These are phyloP conservation scores for Mesochorus sp. DNA, from an alignment of 2,888 invertebrate genomes.

Conservation along the genomic window DNA sequence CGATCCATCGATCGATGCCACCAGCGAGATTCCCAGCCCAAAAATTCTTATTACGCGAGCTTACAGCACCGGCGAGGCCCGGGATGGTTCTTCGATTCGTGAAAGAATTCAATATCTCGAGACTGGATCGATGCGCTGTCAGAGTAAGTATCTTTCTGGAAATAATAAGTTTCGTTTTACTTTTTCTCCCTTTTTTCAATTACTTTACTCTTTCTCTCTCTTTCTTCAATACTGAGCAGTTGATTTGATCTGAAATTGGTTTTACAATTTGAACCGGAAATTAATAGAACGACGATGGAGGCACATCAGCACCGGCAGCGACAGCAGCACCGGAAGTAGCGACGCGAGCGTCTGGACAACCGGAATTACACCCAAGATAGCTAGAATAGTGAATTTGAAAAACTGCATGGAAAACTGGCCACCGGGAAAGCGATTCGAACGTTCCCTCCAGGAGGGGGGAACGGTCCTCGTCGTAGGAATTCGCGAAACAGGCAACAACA, in stretches of 20 bases:
- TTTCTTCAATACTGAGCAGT: no score
- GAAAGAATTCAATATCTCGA: constrained; percentile 64
- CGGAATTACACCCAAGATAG: constrained; percentile 71
- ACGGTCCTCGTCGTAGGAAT: constrained; percentile 63
- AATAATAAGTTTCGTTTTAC: background rate
- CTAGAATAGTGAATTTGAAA: constrained; percentile 64
- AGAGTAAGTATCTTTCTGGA: constrained; percentile 71
- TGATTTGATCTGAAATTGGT: background rate
- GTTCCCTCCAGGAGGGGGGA: constrained; percentile 74
- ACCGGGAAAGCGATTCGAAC: constrained; percentile 67
- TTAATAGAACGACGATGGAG: constrained; percentile 75
- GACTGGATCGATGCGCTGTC: constrained; percentile 69
- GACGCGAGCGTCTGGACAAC: constrained; percentile 79
- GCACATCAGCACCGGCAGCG: constrained; percentile 77
- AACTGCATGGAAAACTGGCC: constrained; percentile 71
- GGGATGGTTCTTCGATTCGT: constrained; percentile 79
- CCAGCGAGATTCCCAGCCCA: constrained; percentile 83
- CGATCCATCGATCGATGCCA: constrained; percentile 23
- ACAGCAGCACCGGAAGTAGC: constrained; percentile 79
- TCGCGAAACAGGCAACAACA: constrained; percentile 66
- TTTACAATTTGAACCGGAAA: background rate
- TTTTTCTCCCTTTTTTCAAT: background rate
- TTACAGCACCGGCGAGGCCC: constrained; percentile 87
- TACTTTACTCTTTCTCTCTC: background rate
- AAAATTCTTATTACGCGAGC: constrained; percentile 89